phyloP scores from a whole-genome alignment of 2,888 invertebrate species.

The Vandiemenella viatica region DNA sequence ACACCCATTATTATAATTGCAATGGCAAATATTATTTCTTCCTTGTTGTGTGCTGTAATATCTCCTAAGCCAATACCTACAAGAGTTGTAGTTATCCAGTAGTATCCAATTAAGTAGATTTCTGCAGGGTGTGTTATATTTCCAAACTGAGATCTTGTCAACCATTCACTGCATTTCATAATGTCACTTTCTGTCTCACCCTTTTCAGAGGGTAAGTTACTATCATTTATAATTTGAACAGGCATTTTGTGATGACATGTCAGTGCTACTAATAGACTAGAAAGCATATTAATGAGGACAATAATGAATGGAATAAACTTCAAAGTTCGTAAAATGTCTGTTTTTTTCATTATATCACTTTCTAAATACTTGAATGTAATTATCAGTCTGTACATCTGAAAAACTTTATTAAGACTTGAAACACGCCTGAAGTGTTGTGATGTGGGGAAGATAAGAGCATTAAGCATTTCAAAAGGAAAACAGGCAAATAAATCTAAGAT shows the following conservation, averaged over 20 bases:
- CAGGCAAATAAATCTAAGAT: constrained; percentile 32
- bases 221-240: too few species aligned
- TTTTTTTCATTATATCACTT: constrained; percentile 33
- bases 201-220: too few species aligned
- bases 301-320: constrained; percentile 34
- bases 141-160: not conserved
- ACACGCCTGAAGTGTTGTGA: too few species aligned
- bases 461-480: constrained; percentile 33
- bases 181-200: not conserved
- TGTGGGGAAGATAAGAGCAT: too few species aligned
- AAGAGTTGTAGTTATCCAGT: constrained; percentile 34
- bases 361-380: constrained; percentile 33
- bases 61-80: constrained; percentile 31
- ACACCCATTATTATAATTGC: constrained; percentile 33
- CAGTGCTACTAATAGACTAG: not conserved
- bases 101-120: constrained; percentile 33
- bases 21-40: constrained; percentile 32
- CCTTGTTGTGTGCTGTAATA: constrained; percentile 31
- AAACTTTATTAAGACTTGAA: constrained; percentile 22
- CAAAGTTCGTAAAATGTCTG: constrained; percentile 34
- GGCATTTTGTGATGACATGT: too few species aligned
- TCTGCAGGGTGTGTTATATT: constrained; percentile 21
- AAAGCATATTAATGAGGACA: constrained; percentile 25
- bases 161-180: not conserved
- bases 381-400: constrained; percentile 34